A percentile compares a stretch with the other conserved stretches of the same genome.
Evolutionary conservation across 2,113 vertebrate species (phyloP).

Genomic region (Athene noctua): DNA sequence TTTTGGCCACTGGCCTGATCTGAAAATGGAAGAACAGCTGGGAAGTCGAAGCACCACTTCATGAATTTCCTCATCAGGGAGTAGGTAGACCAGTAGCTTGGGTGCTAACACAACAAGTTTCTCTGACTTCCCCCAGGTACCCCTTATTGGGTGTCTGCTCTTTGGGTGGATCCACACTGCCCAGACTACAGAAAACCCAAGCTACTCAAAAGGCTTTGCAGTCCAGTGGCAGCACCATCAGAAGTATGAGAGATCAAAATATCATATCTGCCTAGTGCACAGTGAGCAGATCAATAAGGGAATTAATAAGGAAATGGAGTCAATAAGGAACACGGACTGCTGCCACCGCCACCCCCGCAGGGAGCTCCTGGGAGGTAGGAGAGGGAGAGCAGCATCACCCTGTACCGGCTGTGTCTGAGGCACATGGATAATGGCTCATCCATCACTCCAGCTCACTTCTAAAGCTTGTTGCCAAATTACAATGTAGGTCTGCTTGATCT

Average conservation of each 20-base stretch:
- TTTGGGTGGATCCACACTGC: neutral
- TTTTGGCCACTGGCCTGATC: neutral
- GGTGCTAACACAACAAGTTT: neutral
- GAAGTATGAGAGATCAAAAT: neutral
- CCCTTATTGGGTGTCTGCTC: neutral
- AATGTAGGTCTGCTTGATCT: neutral
- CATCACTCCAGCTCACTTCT: neutral
- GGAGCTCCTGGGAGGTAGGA: neutral
- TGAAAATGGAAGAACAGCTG: neutral
- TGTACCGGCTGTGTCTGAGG: neutral
- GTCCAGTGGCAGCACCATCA: neutral
- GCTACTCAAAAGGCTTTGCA: neutral
- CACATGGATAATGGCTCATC: neutral
- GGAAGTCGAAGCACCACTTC: neutral
- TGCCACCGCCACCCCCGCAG: neutral
- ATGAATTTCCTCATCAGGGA: neutral
- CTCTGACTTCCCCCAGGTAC: neutral
- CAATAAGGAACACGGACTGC: neutral
- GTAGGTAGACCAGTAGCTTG: neutral
- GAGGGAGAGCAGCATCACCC: neutral
- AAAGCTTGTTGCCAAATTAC: neutral
- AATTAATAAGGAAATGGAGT: constrained; percentile 23
- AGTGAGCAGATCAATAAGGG: neutral
- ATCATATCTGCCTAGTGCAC: neutral
- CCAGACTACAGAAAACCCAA: neutral